Evolutionary conservation across 1,140 invertebrate species (phyloP), one percentile per base, ranked within the genome.

Genomic region (Nasonia vitripennis): DNA sequence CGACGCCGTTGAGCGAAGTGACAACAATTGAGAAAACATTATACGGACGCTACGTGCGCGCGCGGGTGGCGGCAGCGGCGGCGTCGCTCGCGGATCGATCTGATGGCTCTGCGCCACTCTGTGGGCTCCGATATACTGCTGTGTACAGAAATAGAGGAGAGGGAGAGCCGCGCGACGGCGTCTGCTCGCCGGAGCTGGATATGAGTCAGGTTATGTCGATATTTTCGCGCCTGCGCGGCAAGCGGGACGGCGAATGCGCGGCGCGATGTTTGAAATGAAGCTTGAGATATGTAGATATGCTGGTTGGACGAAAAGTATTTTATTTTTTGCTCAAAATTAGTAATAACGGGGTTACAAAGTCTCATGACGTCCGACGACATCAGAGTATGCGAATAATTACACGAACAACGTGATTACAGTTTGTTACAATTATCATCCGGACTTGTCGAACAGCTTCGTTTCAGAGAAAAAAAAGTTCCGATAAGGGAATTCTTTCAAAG

Each of bases 151-250:
- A 41, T 2, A 41, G 34, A 41, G 34, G 31, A 77, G 74, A 41
- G 41, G 37, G 74, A 48, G 74, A 77, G 41, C 37, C 37, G 20
- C 4, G 55, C 14, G 55, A 62, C 55, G 55, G 12, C 77, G 77
- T 51, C 77, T 17, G 20, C 45, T 48, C 45, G 74, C 27, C 4
- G 2, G 74, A 37, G 41, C 74, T 51, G 1, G 34, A 34, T 51
- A 9, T 62, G 55, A 62, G 55, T 14, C 27, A 71, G 55, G 48
- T 62, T 27, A 74, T 23, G 86, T 90, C 89, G 89, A 90, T 90
- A 89, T 87, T 87, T 51, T 51, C 62, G 84, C 89, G 89, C 85
- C 79, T 88, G 89, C 89, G 89, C 73, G 68, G 68, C 5, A n/a
- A 12, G 55, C 3, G 1, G 17, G n/a, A 75, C n/a, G n/a, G 34